A percentile compares a stretch with the other conserved stretches of the same genome.
Conservation (phyloP, 2,888 invertebrate genomes). For the Gastrophysa polygoni region DNA sequence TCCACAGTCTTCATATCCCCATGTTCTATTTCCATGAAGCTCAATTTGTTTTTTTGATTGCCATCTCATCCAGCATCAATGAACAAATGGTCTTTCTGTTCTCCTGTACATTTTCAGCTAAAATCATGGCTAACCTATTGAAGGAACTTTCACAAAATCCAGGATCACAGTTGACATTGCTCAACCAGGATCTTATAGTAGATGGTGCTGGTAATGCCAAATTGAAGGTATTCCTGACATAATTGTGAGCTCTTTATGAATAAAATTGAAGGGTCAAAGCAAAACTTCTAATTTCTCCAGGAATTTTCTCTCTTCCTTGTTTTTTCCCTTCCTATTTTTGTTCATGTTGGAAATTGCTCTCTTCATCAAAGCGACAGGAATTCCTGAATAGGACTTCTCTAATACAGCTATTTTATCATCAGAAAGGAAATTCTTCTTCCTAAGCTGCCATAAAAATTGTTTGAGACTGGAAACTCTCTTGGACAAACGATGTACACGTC, state of each 20-base stretch:
- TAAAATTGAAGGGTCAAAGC: slow-evolving; percentile 35
- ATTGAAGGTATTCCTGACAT: slow-evolving; percentile 26
- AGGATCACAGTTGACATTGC: slow-evolving; percentile 32
- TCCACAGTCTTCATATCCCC: slow-evolving; percentile 33
- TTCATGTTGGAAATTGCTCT: background rate
- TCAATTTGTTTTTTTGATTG: slow-evolving; percentile 31
- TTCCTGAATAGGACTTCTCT: slow-evolving; percentile 2
- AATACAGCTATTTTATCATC: background rate
- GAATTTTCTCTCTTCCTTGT: background rate
- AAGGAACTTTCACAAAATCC: slow-evolving; percentile 37
- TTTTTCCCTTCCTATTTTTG: slow-evolving; percentile 5
- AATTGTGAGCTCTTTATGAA: slow-evolving; percentile 28
- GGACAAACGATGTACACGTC: too few relatives aligned
- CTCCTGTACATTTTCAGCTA: slow-evolving; percentile 2
- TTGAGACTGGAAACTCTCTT: background rate
- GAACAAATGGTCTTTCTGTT: slow-evolving; percentile 27
- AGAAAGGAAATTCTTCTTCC: background rate
- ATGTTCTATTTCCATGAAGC: slow-evolving; percentile 28
- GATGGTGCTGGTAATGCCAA: slow-evolving; percentile 27
- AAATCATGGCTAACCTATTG: slow-evolving; percentile 26
- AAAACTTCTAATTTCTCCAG: slow-evolving; percentile 21
- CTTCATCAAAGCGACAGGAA: slow-evolving; percentile 2
- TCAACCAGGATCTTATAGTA: slow-evolving; percentile 35
- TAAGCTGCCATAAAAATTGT: background rate
- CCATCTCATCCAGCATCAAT: slow-evolving; percentile 45